phyloP scores from a whole-genome alignment of 2,797 vertebrate genomes.

The Rhabdomys pumilio region DNA sequence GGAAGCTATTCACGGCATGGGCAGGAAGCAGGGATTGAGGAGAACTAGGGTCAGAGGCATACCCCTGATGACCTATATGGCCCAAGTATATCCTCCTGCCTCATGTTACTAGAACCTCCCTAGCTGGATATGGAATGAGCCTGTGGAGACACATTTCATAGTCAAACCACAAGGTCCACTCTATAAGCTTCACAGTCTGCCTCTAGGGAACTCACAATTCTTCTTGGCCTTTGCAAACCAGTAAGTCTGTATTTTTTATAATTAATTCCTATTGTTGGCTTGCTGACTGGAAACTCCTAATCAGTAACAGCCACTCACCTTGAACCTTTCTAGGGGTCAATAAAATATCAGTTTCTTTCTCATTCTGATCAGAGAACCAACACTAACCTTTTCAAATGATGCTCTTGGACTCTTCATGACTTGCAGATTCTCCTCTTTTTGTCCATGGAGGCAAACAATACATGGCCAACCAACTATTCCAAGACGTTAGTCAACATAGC shows the following conservation, averaged over 20 bases:
- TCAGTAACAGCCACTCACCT: background rate
- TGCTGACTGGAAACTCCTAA: background rate
- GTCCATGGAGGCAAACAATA: background rate
- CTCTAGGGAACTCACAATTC: background rate
- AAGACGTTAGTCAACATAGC: background rate
- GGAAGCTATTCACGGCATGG: background rate
- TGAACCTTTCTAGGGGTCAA: background rate
- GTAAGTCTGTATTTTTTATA: background rate
- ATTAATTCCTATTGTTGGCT: background rate
- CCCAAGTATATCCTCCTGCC: background rate
- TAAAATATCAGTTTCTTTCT: background rate
- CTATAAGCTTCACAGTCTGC: background rate
- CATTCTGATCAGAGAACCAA: background rate
- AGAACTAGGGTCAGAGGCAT: background rate
- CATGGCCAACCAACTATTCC: background rate
- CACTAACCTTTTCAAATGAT: slow-evolving; percentile 33
- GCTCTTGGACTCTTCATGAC: slow-evolving; percentile 17
- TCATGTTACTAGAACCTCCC: background rate
- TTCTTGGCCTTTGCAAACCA: background rate
- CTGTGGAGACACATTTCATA: background rate
- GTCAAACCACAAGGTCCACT: background rate
- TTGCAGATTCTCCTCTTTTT: background rate
- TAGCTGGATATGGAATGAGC: background rate
- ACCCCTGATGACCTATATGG: background rate
- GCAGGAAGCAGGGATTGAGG: background rate